Base-by-base conservation (phyloP, 2,888 invertebrate genomes). In the Sceliomorpha sp. region DNA sequence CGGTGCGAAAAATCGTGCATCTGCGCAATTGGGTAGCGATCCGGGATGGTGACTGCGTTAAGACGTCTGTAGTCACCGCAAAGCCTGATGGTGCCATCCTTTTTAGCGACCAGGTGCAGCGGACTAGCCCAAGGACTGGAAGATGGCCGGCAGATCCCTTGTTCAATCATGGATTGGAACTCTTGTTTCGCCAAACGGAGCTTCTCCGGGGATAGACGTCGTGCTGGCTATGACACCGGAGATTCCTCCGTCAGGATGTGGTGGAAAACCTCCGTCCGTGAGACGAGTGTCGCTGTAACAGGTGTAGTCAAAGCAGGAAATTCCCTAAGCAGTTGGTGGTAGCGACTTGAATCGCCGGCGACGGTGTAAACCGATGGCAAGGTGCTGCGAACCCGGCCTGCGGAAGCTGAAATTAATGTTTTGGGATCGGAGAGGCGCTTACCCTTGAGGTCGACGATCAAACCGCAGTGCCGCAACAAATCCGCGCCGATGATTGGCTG, bases 161-260 rank as follows among this genome's bases (percentile, higher is more conserved):
- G 29, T 29, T 29, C 29, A 2, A 29, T 7, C 8, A 29, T 29
- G 9, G 2, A 29, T 9, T 29, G 29, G n/a, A 29, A 29, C n/a
- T 29, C 29, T 9, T 29, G 29, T 8, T 29, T 29, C n/a, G 29
- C 29, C n/a, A n/a, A n/a, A n/a, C n/a, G n/a, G n/a, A n/a, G n/a
- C n/a, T n/a, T n/a, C n/a, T n/a, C n/a, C n/a, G n/a, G n/a, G n/a
- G n/a, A n/a, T n/a, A n/a, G n/a, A n/a, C n/a, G n/a, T n/a, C n/a
- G n/a, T n/a, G n/a, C n/a, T n/a, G n/a, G n/a, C n/a, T n/a, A n/a
- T n/a, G n/a, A n/a, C n/a, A n/a, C n/a, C n/a, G n/a, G n/a, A n/a
- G n/a, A n/a, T n/a, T n/a, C n/a, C n/a, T n/a, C n/a, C n/a, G n/a
- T n/a, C n/a, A n/a, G n/a, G n/a, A n/a, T n/a, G n/a, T n/a, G n/a